These are phyloP conservation scores for Teinopalpus imperialis DNA, from an alignment of 2,888 invertebrate genomes.

Conservation along the genomic window DNA sequence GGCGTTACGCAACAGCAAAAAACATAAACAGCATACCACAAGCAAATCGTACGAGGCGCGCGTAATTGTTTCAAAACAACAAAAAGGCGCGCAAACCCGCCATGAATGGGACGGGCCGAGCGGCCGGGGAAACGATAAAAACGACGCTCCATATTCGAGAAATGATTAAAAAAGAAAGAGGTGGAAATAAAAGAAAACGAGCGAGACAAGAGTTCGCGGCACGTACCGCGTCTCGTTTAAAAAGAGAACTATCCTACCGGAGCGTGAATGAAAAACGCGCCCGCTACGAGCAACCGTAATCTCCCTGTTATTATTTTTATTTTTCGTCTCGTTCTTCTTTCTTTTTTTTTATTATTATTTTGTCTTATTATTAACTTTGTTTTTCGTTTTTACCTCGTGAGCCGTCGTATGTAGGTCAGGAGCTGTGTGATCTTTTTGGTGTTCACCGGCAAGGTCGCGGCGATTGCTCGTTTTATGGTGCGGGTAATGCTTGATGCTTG, in stretches of 20 bases:
- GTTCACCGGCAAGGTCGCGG: conserved; percentile 71
- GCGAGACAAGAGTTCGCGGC: conserved; percentile 57
- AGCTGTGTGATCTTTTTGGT: conserved; percentile 65
- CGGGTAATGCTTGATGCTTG: conserved; percentile 7
- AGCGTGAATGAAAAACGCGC: conserved; percentile 79
- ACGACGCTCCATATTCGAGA: conserved; percentile 79
- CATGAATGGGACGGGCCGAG: conserved; percentile 63
- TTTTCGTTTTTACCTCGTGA: conserved; percentile 67
- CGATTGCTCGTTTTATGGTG: conserved; percentile 53
- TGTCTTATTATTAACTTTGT: conserved; percentile 66
- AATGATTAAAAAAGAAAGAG: conserved; percentile 75
- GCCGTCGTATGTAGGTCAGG: conserved; percentile 76
- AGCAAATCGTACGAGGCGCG: conserved; percentile 39
- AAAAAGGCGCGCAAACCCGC: conserved; percentile 46
- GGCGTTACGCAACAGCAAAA: conserved; percentile 42
- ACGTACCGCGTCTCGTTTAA: conserved; percentile 71
- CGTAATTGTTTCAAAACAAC: conserved; percentile 64
- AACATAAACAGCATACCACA: conserved; percentile 47
- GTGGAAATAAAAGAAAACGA: conserved; percentile 60
- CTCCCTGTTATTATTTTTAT: conserved; percentile 77
- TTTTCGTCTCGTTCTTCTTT: conserved; percentile 51
- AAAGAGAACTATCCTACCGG: conserved; percentile 76
- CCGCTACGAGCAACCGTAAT: conserved; percentile 70
- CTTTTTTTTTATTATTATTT: conserved; percentile 70
- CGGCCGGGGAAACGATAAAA: conserved; percentile 76